A percentile compares a stretch with the other conserved stretches of the same genome.
phyloP scores from a whole-genome alignment of 2,797 vertebrate genomes.

The Sus cebifrons region DNA sequence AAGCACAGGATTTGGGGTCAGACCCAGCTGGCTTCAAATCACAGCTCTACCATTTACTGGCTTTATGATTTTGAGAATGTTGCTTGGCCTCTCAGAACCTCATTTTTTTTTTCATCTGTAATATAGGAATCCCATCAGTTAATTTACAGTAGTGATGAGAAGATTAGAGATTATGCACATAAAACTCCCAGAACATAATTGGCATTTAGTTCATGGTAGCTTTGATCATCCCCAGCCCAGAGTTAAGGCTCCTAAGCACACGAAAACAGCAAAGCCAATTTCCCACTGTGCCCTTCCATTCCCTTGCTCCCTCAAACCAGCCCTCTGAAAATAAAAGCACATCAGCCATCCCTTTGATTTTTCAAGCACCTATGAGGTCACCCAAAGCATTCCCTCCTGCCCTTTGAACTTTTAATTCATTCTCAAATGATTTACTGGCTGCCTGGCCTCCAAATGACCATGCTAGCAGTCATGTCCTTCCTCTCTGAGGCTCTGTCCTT shows the following conservation, averaged over 20 bases:
- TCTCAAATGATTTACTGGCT: conserved; percentile 85
- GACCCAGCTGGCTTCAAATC: conserved; percentile 44
- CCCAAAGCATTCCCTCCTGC: conserved; percentile 78
- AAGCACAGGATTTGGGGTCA: conserved; percentile 10
- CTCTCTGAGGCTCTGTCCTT: conserved; percentile 69
- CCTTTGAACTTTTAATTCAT: conserved; percentile 85
- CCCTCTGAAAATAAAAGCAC: conserved; percentile 77
- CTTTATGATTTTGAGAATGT: conserved; percentile 54
- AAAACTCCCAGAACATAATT: conserved; percentile 60
- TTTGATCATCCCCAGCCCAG: conserved; percentile 59
- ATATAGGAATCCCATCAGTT: conserved; percentile 36
- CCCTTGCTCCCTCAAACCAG: conserved; percentile 51
- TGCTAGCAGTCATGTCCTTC: conserved; percentile 69
- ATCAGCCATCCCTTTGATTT: conserved; percentile 80
- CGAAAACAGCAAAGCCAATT: conserved; percentile 73
- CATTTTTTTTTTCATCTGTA: conserved; percentile 36
- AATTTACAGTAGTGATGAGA: conserved; percentile 68
- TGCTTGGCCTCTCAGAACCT: conserved; percentile 15
- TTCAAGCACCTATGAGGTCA: conserved; percentile 82
- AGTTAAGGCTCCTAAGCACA: conserved; percentile 60
- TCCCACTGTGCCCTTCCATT: conserved; percentile 69
- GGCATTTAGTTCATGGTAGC: conserved; percentile 64
- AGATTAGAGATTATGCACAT: conserved; percentile 62
- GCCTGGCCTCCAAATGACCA: conserved; percentile 81
- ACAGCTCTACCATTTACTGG: conserved; percentile 19